Conservation (phyloP, 1,140 invertebrate genomes). For the Parapsyche elsis region DNA sequence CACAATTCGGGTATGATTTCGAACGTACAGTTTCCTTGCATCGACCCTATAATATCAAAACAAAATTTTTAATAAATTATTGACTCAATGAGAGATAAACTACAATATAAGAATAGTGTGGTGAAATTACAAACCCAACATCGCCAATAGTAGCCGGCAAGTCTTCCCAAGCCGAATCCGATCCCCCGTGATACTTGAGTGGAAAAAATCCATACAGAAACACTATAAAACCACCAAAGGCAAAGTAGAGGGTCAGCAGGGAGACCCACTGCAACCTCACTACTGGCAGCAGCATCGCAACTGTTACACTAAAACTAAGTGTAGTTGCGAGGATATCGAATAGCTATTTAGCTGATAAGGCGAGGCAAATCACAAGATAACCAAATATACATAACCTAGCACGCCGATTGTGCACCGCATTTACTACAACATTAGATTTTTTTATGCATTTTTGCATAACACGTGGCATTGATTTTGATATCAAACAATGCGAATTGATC, state of each 20-base stretch:
- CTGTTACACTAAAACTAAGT: background rate
- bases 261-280: constrained; percentile 63
- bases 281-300: constrained; percentile 59
- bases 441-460: background rate
- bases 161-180: constrained; percentile 65
- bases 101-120: constrained; percentile 11
- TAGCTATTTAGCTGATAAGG: background rate
- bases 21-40: constrained; percentile 63
- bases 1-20: constrained; percentile 72
- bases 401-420: background rate
- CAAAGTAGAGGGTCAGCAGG: constrained; percentile 61
- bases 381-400: background rate
- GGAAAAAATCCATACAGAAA: constrained; percentile 74
- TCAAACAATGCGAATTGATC: too few relatives aligned
- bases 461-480: too few relatives aligned
- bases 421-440: background rate
- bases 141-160: constrained; percentile 68
- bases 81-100: too few relatives aligned
- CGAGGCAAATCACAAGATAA: background rate
- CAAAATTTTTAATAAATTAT: too few relatives aligned
- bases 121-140: constrained; percentile 63
- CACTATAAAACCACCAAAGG: constrained; percentile 61
- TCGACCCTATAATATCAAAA: constrained; percentile 60
- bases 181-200: constrained; percentile 66
- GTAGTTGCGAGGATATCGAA: background rate